A percentile compares a stretch with the other conserved stretches of the same genome.
phyloP scores from a whole-genome alignment of 1,140 invertebrate species.

The Rhopalosiphum padi region DNA sequence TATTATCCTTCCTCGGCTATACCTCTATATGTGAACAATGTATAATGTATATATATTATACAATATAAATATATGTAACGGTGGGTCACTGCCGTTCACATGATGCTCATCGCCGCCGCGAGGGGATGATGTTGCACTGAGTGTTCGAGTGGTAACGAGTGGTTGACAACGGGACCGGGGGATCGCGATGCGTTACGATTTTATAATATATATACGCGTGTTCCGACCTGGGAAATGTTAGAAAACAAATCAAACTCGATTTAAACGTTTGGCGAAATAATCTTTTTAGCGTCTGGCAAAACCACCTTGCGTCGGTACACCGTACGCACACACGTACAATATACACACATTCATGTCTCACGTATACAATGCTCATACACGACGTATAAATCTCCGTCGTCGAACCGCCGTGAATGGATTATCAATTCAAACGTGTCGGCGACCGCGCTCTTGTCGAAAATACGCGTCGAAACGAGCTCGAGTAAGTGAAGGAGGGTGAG shows the following conservation, averaged over 20 bases:
- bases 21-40: not conserved
- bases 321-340: not conserved
- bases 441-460: not conserved
- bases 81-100: not conserved
- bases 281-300: not conserved
- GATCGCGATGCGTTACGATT: not conserved
- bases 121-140: not conserved
- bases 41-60: not conserved
- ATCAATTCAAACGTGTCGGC: conserved; percentile 13
- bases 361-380: not conserved
- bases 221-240: conserved; percentile 18
- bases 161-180: not conserved
- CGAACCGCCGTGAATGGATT: not conserved
- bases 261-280: conserved; percentile 23
- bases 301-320: not conserved
- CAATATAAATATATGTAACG: not conserved
- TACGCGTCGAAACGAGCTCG: too few relatives aligned
- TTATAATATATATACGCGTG: not conserved
- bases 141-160: not conserved
- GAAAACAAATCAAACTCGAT: conserved; percentile 48
- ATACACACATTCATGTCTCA: not conserved
- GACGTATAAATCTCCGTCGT: not conserved
- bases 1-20: conserved; percentile 17
- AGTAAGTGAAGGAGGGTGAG: not conserved
- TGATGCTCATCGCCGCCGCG: not conserved